Percentiles rank a stretch among this genome's conserved stretches.
Conservation (phyloP, 2,888 invertebrate species). For the Eremobia ochroleuca region DNA sequence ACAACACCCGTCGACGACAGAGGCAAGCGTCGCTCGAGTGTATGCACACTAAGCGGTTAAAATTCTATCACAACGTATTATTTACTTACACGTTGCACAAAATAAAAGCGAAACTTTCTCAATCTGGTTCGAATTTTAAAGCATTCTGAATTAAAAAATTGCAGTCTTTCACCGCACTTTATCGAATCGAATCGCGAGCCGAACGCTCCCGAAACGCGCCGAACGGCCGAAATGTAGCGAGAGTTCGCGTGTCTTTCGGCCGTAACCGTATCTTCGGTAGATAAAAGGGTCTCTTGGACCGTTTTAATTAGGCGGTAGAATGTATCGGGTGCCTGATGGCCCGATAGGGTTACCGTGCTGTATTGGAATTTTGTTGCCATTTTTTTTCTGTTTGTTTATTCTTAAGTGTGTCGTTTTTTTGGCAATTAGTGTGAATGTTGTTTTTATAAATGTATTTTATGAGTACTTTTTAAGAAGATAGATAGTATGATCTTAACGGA, state of each 20-base stretch:
- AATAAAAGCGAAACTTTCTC: slow-evolving; percentile 40
- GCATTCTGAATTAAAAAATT: slow-evolving; percentile 63
- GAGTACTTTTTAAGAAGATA: slow-evolving; percentile 30
- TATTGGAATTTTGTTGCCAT: slow-evolving; percentile 59
- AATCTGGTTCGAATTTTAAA: slow-evolving; percentile 50
- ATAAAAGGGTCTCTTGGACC: slow-evolving; percentile 88
- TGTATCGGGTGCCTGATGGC: slow-evolving; percentile 81
- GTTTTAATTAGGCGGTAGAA: slow-evolving; percentile 89
- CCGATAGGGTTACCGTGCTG: slow-evolving; percentile 77
- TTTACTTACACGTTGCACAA: background rate
- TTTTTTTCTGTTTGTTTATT: slow-evolving; percentile 61
- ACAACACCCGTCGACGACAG: too few relatives aligned
- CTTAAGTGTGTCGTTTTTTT: slow-evolving; percentile 41
- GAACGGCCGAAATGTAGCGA: slow-evolving; percentile 71
- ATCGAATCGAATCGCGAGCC: slow-evolving; percentile 65
- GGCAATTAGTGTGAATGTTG: slow-evolving; percentile 54
- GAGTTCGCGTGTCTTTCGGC: slow-evolving; percentile 86
- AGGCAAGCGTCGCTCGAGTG: too few relatives aligned
- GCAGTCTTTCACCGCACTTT: slow-evolving; percentile 67
- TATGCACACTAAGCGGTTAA: background rate
- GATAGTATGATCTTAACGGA: slow-evolving; percentile 29
- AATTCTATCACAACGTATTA: slow-evolving; percentile 4
- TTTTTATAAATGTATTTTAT: slow-evolving; percentile 47
- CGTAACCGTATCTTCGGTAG: slow-evolving; percentile 87
- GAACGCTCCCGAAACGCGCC: slow-evolving; percentile 64